Evolutionary conservation across 2,888 invertebrate genomes (phyloP).

Genomic region (Temnothorax ravouxi): DNA sequence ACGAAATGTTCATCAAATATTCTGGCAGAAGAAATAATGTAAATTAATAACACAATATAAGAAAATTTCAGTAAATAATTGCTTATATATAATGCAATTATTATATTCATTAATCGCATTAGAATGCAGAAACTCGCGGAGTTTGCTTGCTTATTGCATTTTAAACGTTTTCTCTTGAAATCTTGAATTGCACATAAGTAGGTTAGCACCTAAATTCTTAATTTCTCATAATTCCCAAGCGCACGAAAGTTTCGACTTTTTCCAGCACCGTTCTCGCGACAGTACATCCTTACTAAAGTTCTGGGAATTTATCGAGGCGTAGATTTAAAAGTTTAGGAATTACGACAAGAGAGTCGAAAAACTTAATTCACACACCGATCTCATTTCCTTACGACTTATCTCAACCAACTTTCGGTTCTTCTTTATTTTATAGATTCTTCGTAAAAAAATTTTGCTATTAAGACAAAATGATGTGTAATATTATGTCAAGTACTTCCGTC

Average conservation of each 20-base stretch:
- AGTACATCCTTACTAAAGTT: constrained; percentile 53
- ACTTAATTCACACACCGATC: constrained; percentile 58
- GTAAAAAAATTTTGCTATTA: constrained; percentile 16
- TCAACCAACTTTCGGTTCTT: constrained; percentile 15
- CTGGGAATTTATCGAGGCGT: constrained; percentile 45
- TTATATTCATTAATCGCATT: background rate
- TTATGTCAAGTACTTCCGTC: background rate
- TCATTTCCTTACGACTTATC: constrained; percentile 55
- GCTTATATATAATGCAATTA: background rate
- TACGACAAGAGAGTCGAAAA: constrained; percentile 53
- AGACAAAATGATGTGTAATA: constrained; percentile 23
- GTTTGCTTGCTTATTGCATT: background rate
- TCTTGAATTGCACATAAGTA: constrained; percentile 33
- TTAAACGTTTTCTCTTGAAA: constrained; percentile 19
- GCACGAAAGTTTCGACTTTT: constrained; percentile 52
- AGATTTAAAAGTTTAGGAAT: constrained; percentile 58
- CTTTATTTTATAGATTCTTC: constrained; percentile 30
- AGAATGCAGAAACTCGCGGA: background rate
- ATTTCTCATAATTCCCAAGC: constrained; percentile 52
- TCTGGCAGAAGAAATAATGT: background rate
- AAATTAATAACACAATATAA: constrained; percentile 4
- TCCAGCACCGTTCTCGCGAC: constrained; percentile 48
- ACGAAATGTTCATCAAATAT: constrained; percentile 34
- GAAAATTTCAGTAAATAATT: background rate
- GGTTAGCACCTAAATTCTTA: constrained; percentile 49